Percentiles rank a stretch among this genome's conserved stretches.
Conservation (phyloP, 2,797 vertebrate species). For the Threskiornis aethiopicus region DNA sequence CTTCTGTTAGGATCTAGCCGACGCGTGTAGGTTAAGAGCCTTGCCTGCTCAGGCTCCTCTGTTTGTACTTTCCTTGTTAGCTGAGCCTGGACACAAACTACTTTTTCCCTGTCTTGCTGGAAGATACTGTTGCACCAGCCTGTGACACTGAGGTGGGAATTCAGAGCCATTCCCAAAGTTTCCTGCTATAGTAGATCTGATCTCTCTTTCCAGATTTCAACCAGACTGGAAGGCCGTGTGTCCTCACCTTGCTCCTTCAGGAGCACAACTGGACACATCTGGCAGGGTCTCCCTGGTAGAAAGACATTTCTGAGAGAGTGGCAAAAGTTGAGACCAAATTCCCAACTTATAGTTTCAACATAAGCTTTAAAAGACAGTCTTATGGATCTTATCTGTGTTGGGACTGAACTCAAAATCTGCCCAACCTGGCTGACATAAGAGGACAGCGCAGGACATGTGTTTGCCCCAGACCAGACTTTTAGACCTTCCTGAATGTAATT, state of each 20-base stretch:
- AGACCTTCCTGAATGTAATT: neutral
- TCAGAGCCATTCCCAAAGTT: neutral
- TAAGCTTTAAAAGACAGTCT: neutral
- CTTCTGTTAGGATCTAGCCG: neutral
- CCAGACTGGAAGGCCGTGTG: accelerated
- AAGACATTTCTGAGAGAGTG: neutral
- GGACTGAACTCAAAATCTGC: neutral
- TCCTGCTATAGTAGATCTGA: neutral
- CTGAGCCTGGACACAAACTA: neutral
- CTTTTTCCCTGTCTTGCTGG: neutral
- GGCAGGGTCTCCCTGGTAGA: neutral
- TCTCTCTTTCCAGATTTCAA: neutral
- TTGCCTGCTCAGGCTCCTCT: neutral
- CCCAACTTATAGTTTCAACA: neutral
- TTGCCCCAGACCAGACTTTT: neutral
- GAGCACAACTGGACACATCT: neutral
- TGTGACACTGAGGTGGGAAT: neutral
- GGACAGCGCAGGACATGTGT: neutral
- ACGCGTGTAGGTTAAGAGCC: neutral
- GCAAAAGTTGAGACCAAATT: neutral
- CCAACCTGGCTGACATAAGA: neutral
- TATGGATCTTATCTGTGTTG: neutral
- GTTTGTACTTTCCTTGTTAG: neutral
- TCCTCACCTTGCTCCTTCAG: neutral
- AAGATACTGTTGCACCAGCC: neutral